Evolutionary conservation across 2,888 invertebrate genomes (phyloP), one percentile per base, ranked within the genome.

Genomic region (Polylopha cassiicola): DNA sequence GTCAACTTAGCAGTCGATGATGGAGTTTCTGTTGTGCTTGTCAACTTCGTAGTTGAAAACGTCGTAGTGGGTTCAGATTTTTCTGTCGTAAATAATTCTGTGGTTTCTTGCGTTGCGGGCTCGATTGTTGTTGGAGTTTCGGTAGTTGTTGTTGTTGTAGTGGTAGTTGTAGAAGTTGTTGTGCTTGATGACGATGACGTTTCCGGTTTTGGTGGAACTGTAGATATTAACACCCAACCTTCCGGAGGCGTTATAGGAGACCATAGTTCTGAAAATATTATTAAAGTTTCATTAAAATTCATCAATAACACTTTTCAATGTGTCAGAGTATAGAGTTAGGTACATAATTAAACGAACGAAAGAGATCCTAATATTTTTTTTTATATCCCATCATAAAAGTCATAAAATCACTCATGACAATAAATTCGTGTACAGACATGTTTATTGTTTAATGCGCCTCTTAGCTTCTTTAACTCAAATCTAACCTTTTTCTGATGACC

Each of bases 181-280:
- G 58, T 54, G 4, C 64, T 39, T 2, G 56, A 48, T 27, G 58
- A 39, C 8, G 58, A 9, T 36, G 68, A 47, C 0, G 66, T 52
- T 63, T 77, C 81, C 31, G 67, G 65, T 59, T 70, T 80, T 30
- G 74, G 74, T 44, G 73, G 64, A 16, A 77, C 63, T 4, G 76
- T 73, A 44, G 78, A 76, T 45, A 86, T 65, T 32, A 90, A 70
- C 5, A 91, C 87, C 91, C 91, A 91, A 5, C 89, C 89, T 51
- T 90, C 89, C 4, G 90, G 89, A 3, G 90, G 88, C 1, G 90
- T 90, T 29, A 89, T 86, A 3, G 90, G 89, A 8, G 88, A 85
- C 89, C 89, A 90, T 39, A 85, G 85, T 67, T 86, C 87, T 86
- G 76, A 7, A 76, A 79, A 47, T 3, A 37, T 32, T 9, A 26